Percentiles rank a stretch among this genome's conserved stretches.
These are phyloP conservation scores for Perizoma flavofasciatum DNA, from an alignment of 2,888 invertebrate species.

Conservation along the genomic window DNA sequence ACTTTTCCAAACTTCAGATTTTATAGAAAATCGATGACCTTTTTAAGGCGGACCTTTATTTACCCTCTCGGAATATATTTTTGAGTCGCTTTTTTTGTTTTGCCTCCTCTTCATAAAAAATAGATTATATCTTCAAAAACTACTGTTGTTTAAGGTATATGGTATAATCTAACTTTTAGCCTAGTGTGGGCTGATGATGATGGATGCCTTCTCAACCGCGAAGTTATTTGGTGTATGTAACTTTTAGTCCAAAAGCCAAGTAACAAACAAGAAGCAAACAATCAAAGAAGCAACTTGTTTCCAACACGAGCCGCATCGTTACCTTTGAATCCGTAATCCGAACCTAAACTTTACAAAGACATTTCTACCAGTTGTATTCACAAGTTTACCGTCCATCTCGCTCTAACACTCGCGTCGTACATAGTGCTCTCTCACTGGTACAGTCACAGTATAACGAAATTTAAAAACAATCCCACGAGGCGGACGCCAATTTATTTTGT, in stretches of 20 bases:
- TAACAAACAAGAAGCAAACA: not conserved
- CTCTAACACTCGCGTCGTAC: constrained; percentile 33
- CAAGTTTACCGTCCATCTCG: constrained; percentile 13
- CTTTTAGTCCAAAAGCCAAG: not conserved
- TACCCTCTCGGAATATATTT: not conserved
- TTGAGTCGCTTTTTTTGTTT: too few relatives aligned
- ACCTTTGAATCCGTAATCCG: constrained; percentile 41
- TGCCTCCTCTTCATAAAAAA: too few relatives aligned
- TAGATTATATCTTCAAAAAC: too few relatives aligned
- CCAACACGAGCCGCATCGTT: constrained; percentile 29
- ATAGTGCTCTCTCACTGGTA: constrained; percentile 43
- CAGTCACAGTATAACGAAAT: constrained; percentile 66
- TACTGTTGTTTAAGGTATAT: too few relatives aligned
- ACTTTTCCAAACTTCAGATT: constrained; percentile 17
- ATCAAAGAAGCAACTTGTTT: constrained; percentile 22
- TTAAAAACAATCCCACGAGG: constrained; percentile 74
- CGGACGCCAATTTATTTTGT: constrained; percentile 64
- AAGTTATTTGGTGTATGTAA: too few relatives aligned
- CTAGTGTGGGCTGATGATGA: too few relatives aligned
- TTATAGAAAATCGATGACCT: constrained; percentile 25
- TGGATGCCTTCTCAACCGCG: too few relatives aligned
- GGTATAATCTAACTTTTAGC: too few relatives aligned
- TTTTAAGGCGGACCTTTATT: not conserved
- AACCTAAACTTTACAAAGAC: constrained; percentile 35
- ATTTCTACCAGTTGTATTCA: constrained; percentile 4